A percentile compares a stretch with the other conserved stretches of the same genome.
Evolutionary conservation across 2,888 invertebrate species (phyloP).

Genomic region (Ommatoiulus sabulosus): DNA sequence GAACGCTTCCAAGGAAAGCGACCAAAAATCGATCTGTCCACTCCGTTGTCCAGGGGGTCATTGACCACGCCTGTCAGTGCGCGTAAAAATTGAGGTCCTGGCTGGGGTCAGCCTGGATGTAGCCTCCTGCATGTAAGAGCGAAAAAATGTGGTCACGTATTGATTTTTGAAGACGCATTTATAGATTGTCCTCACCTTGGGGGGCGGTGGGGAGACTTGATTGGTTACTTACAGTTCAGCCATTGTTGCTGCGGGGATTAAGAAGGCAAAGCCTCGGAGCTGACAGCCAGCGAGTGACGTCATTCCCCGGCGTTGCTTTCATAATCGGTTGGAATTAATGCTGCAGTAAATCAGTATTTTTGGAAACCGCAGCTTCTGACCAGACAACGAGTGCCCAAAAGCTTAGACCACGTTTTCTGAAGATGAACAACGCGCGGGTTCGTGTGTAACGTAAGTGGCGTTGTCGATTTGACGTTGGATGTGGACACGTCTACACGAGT

Average conservation of each 20-base stretch:
- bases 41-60: conserved; percentile 38
- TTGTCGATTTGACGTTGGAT: too few species aligned
- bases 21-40: conserved; percentile 37
- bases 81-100: conserved; percentile 29
- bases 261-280: neutral
- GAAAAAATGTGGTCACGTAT: conserved; percentile 38
- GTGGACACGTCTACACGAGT: too few species aligned
- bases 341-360: neutral
- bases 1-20: neutral
- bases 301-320: neutral
- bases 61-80: conserved; percentile 45
- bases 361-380: neutral
- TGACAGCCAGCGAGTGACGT: neutral
- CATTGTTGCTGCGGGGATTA: conserved; percentile 32
- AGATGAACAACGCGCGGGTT: too few species aligned
- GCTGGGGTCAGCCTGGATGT: conserved; percentile 39
- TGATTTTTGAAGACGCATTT: conserved; percentile 47
- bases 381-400: neutral
- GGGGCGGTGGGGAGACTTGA: conserved; percentile 18
- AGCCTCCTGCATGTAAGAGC: conserved; percentile 23
- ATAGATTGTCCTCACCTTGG: conserved; percentile 46
- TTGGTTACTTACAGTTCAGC: conserved; percentile 44
- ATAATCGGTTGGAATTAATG: neutral
- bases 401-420: too few species aligned
- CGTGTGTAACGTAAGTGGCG: too few species aligned